Base-by-base conservation (phyloP, 2,113 vertebrate species). In the Petromus typicus region DNA sequence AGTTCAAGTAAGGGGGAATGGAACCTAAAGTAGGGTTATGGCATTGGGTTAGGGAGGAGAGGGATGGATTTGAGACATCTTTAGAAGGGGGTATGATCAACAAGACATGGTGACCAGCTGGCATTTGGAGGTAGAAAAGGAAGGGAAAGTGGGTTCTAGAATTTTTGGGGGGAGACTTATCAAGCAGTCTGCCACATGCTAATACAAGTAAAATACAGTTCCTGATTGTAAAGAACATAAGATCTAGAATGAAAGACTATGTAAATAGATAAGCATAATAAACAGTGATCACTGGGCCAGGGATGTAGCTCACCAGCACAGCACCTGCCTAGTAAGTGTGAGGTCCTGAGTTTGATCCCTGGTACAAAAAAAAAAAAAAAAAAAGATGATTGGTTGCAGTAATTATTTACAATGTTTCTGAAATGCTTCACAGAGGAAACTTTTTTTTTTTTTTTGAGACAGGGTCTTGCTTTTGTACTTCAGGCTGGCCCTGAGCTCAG, bases 101-200 rank as follows among this genome's bases (percentile, higher is more conserved):
- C 2, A 80, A 56, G 63, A 61, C 54, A 94, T 94, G 30, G 40
- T 88, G 32, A 80, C 56, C 6, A 27, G 0, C 76, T 84, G 83
- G 25, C 69, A 84, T 81, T 97, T 66, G 25, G 12, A 32, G 82
- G 32, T 84, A 3, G 54, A 91, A 45, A 79, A 93, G 59, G 63
- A 69, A 25, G 12, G 13, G 71, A 92, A 91, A 9, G 32, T 84
- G 69, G n/a, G 73, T 90, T 96, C 56, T 51, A 93, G 43, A 91
- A 81, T 95, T 97, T 89, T 73, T 37, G 66, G 73, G 91, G 84
- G 56, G 22, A 59, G 67, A 91, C 57, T n/a, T n/a, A n/a, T n/a
- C n/a, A n/a, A n/a, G n/a, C n/a, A n/a, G n/a, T n/a, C n/a, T n/a
- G n/a, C n/a, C n/a, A 92, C 63, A 84, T 84, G 25, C 37, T 79